Evolutionary conservation across 2,797 vertebrate species (phyloP).

Genomic region (Hafferia zeledoni): DNA sequence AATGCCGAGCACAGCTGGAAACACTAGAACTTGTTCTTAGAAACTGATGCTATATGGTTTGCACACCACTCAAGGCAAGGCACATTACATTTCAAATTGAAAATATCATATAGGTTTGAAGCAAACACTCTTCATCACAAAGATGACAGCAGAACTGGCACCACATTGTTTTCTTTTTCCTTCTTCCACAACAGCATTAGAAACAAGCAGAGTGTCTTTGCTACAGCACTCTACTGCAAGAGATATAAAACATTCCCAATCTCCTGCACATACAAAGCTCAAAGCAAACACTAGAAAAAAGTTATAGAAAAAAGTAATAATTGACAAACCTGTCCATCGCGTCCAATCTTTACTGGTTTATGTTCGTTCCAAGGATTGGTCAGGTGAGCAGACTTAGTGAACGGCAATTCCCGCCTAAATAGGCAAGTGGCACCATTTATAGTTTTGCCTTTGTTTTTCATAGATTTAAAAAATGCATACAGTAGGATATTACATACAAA

Average conservation of each 20-base stretch:
- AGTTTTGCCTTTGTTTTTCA: neutral
- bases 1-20: neutral
- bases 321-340: constrained; percentile 93
- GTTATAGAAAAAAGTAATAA: neutral
- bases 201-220: neutral
- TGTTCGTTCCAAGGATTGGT: constrained; percentile 98
- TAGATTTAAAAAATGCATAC: neutral
- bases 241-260: neutral
- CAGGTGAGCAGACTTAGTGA: constrained; percentile 95
- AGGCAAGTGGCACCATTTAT: constrained; percentile 57
- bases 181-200: neutral
- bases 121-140: neutral
- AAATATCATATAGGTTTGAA: neutral
- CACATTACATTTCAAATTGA: neutral
- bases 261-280: neutral
- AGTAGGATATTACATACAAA: neutral
- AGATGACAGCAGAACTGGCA: neutral
- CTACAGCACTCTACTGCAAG: neutral
- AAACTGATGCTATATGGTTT: neutral
- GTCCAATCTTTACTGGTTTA: constrained; percentile 98
- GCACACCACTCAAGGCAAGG: neutral
- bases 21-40: neutral
- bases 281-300: neutral
- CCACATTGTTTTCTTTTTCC: neutral
- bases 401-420: constrained; percentile 92